These are phyloP conservation scores for Ormia ochracea DNA, from an alignment of 2,888 invertebrate genomes.

Conservation along the genomic window DNA sequence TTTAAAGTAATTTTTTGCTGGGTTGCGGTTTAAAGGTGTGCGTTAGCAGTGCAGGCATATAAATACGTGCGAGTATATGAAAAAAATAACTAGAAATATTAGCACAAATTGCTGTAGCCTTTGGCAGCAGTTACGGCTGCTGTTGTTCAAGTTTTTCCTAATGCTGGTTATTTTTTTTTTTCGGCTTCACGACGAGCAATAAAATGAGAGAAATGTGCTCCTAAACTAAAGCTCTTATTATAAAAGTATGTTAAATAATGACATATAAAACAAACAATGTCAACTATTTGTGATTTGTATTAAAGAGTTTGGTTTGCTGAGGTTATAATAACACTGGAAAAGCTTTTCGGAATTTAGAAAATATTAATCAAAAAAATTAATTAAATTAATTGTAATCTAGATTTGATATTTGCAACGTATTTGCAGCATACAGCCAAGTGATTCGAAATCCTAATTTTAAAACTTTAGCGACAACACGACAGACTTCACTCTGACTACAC, in stretches of 20 bases:
- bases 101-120: neutral
- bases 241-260: neutral
- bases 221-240: neutral
- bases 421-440: too few species aligned
- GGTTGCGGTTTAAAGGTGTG: too few species aligned
- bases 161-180: neutral
- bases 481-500: too few species aligned
- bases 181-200: neutral
- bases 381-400: too few species aligned
- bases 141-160: neutral
- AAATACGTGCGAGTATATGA: too few species aligned
- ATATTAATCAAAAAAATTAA: too few species aligned
- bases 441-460: too few species aligned
- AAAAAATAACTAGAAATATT: neutral
- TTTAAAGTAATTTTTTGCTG: too few species aligned
- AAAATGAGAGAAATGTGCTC: neutral
- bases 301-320: neutral
- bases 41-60: too few species aligned
- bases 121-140: neutral
- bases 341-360: neutral
- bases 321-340: neutral
- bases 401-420: too few species aligned
- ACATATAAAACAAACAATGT: neutral
- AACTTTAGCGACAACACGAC: too few species aligned
- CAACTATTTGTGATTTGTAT: neutral